phyloP scores from a whole-genome alignment of 2,888 invertebrate genomes.

The Camptogramma bilineatum region DNA sequence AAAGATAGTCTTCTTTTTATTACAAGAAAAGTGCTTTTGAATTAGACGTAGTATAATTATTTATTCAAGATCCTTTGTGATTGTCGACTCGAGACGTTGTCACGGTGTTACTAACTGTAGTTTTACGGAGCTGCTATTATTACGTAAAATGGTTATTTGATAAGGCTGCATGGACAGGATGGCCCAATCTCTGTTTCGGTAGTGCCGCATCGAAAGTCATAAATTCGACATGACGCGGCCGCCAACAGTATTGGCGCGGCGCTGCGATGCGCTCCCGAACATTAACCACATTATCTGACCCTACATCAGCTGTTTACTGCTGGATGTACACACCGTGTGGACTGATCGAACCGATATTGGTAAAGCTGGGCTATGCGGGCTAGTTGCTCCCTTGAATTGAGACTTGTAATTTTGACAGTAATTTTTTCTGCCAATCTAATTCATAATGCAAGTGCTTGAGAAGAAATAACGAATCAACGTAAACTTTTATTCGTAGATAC shows the following conservation, averaged over 20 bases:
- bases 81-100: background rate
- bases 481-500: background rate
- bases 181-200: constrained; percentile 19
- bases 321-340: constrained; percentile 28
- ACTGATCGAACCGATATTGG: background rate
- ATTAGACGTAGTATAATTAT: background rate
- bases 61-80: background rate
- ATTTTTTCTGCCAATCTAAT: too few species aligned
- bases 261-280: constrained; percentile 41
- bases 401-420: too few species aligned
- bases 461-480: background rate
- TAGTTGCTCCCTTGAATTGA: too few species aligned
- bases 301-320: constrained; percentile 48
- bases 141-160: background rate
- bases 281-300: constrained; percentile 57
- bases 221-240: constrained; percentile 59
- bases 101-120: background rate
- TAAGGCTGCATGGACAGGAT: background rate
- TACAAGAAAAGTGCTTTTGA: background rate
- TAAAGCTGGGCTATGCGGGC: background rate
- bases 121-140: background rate
- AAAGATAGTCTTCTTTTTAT: background rate
- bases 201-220: constrained; percentile 48
- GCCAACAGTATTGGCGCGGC: constrained; percentile 44
- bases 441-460: background rate